These are phyloP conservation scores for Drosophila kanekoi DNA, from an alignment of 2,888 invertebrate genomes.

Conservation along the genomic window DNA sequence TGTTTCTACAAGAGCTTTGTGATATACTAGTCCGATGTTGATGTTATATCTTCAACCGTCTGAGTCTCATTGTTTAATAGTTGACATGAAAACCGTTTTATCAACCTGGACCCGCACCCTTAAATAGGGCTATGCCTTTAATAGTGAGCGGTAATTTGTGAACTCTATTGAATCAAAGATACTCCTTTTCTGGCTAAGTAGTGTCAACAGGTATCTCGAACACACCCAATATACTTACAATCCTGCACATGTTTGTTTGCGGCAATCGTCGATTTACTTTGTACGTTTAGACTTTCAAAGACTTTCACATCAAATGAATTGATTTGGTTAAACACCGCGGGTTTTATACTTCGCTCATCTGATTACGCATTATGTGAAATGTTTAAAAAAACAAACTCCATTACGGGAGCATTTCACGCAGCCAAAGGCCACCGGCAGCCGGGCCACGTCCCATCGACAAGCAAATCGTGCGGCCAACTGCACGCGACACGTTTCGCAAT, in stretches of 20 bases:
- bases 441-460: constrained; percentile 69
- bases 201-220: not conserved
- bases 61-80: too few relatives aligned
- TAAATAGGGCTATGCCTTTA: too few relatives aligned
- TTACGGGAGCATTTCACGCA: constrained; percentile 67
- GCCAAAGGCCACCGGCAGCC: constrained; percentile 20
- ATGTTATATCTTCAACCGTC: too few relatives aligned
- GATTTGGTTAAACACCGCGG: constrained; percentile 48
- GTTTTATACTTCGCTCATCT: constrained; percentile 49
- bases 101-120: too few relatives aligned
- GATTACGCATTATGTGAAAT: constrained; percentile 44
- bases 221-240: constrained; percentile 45
- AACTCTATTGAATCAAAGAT: too few relatives aligned
- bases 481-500: constrained; percentile 76
- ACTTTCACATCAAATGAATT: constrained; percentile 75
- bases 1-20: too few relatives aligned
- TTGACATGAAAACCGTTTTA: too few relatives aligned
- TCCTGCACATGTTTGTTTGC: constrained; percentile 45
- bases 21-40: too few relatives aligned
- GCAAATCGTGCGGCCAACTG: constrained; percentile 72
- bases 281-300: constrained; percentile 44
- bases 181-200: not conserved
- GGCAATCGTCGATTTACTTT: not conserved
- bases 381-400: constrained; percentile 63
- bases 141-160: too few relatives aligned